A percentile compares a stretch with the other conserved stretches of the same genome.
These are phyloP conservation scores for Mobula birostris DNA, from an alignment of 2,113 vertebrate species.

Conservation along the genomic window DNA sequence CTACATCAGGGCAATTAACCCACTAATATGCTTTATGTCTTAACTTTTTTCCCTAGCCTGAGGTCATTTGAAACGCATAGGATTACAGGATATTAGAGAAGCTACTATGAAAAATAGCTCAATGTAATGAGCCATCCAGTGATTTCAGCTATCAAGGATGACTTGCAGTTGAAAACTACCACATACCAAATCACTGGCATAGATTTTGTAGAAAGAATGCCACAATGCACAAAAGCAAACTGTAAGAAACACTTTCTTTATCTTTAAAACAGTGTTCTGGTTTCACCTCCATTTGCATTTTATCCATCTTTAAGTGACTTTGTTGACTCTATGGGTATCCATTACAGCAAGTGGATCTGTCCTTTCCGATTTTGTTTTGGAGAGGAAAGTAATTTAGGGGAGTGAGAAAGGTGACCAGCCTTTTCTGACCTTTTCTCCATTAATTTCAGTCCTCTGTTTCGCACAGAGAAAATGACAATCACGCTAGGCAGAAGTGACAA, in stretches of 20 bases:
- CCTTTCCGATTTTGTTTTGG: conserved; percentile 62
- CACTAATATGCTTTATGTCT: conserved; percentile 79
- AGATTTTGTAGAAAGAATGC: neutral
- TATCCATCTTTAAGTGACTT: conserved; percentile 46
- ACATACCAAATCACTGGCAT: neutral
- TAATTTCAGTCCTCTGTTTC: conserved; percentile 60
- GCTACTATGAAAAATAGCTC: conserved; percentile 80
- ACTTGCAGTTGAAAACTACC: conserved; percentile 55
- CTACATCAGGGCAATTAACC: conserved; percentile 79
- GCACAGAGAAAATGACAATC: conserved; percentile 60
- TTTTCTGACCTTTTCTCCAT: conserved; percentile 76
- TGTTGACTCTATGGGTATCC: conserved; percentile 28
- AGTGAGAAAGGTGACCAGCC: conserved; percentile 61
- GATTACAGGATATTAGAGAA: conserved; percentile 81
- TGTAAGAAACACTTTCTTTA: neutral
- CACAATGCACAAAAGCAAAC: neutral
- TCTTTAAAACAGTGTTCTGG: conserved; percentile 38
- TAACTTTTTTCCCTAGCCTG: conserved; percentile 59
- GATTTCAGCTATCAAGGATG: conserved; percentile 78
- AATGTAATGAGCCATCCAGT: conserved; percentile 77
- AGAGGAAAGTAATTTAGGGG: conserved; percentile 58
- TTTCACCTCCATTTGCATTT: conserved; percentile 47
- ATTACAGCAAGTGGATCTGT: conserved; percentile 49
- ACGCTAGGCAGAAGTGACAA: conserved; percentile 62
- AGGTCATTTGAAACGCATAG: conserved; percentile 78